A percentile compares a stretch with the other conserved stretches of the same genome.
phyloP scores from a whole-genome alignment of 23 tunicate species.

The Trididemnum miniatum region DNA sequence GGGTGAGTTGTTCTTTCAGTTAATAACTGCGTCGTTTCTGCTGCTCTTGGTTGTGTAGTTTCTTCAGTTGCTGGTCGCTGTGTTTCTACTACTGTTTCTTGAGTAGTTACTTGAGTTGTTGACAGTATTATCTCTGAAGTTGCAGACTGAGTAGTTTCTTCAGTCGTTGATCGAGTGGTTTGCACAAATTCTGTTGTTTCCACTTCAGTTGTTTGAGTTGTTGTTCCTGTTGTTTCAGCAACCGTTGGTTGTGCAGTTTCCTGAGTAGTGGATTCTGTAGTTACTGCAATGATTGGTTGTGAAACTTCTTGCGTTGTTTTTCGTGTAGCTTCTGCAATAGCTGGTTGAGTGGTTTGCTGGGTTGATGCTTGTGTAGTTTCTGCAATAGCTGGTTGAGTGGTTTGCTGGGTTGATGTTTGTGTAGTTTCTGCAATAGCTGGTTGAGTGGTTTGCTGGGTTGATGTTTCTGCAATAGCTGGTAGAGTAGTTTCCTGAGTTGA shows the following conservation, averaged over 20 bases:
- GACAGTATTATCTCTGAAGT: background rate
- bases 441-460: background rate
- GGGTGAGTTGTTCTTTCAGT: background rate
- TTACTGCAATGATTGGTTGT: background rate
- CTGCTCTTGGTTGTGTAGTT: background rate
- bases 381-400: background rate
- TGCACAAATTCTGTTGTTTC: background rate
- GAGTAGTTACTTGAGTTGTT: background rate
- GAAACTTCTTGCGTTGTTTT: background rate
- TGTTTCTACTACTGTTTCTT: background rate
- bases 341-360: background rate
- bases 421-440: background rate
- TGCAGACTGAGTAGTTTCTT: background rate
- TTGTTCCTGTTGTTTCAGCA: background rate
- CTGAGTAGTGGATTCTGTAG: too few species aligned
- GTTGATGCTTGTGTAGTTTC: background rate
- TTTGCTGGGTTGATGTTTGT: background rate
- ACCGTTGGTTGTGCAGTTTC: too few species aligned
- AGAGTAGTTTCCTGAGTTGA: background rate
- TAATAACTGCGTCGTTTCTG: background rate
- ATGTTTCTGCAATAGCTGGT: background rate
- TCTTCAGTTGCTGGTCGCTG: background rate
- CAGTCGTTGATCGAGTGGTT: background rate
- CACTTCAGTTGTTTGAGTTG: background rate
- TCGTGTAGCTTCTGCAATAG: background rate